Evolutionary conservation across 2,797 vertebrate species (phyloP).

Genomic region (Lacerta bilineata): DNA sequence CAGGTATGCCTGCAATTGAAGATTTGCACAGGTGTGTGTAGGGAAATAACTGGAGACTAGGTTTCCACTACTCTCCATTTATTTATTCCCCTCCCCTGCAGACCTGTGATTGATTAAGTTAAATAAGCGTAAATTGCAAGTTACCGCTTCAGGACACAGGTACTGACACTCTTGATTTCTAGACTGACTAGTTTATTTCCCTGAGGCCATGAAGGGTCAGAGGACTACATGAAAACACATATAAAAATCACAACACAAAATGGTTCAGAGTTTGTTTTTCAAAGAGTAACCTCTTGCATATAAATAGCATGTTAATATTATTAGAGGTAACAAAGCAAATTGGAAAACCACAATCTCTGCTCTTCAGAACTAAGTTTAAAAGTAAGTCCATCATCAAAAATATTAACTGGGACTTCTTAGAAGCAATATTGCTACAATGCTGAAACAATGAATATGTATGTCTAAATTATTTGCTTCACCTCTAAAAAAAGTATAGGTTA

Average conservation of each 20-base stretch:
- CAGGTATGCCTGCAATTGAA: too few relatives aligned
- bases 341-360: slow-evolving; percentile 53
- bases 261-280: slow-evolving; percentile 50
- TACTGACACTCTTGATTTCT: slow-evolving; percentile 47
- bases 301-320: slow-evolving; percentile 62
- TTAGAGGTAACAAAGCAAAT: slow-evolving; percentile 36
- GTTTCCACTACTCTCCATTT: too few relatives aligned
- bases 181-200: slow-evolving; percentile 54
- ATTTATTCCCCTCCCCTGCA: too few relatives aligned
- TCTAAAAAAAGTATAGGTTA: slow-evolving; percentile 41
- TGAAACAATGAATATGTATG: slow-evolving; percentile 59
- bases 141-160: slow-evolving; percentile 43
- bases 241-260: slow-evolving; percentile 59
- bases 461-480: background rate
- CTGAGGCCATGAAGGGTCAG: slow-evolving; percentile 65
- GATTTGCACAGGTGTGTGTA: too few relatives aligned
- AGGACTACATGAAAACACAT: slow-evolving; percentile 52
- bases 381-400: slow-evolving; percentile 64
- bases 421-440: slow-evolving; percentile 33
- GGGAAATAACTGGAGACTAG: too few relatives aligned
- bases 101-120: too few relatives aligned
- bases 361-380: slow-evolving; percentile 41
- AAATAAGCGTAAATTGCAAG: too few relatives aligned
- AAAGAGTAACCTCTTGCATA: slow-evolving; percentile 63
- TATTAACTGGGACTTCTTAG: slow-evolving; percentile 47